Evolutionary conservation across 2,888 invertebrate genomes (phyloP), one percentile per base, ranked within the genome.

Genomic region (Rhimphoctona megacephalus): DNA sequence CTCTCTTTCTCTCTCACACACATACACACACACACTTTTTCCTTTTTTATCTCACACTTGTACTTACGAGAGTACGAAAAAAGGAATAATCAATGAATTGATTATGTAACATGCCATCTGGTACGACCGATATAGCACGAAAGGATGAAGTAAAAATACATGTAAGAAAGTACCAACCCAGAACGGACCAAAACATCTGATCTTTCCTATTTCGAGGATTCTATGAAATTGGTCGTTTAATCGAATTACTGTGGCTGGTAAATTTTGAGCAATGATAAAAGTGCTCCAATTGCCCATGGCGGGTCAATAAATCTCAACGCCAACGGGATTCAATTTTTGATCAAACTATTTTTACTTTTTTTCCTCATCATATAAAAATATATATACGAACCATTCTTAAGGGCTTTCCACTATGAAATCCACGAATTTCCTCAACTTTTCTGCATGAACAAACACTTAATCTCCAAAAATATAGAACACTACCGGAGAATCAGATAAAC

Each of bases 81-180:
- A 85, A 74, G 67, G 73, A 76, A 85, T 81, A 74, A 85, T 78
- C 73, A 82, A 85, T 78, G 39, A 78, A 79, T 85, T 79, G 81
- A 78, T 78, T 79, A 61, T 52, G 77, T 54, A 78, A 77, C 36
- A 67, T 39, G 36, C 36, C 33, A 57, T 49, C 43, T 39, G 70
- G 52, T 54, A 66, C 66, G 85, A 77, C 77, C 66, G 39, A 9
- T n/a, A n/a, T 30, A 39, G 54, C 57, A 43, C 66, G 43, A 17
- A 70, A 69, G 46, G 43, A 69, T 25, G 46, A 11, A n/a, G 14
- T 67, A 0, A 36, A 67, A 22, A 69, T 46, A n/a, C 66, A 36
- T 76, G 52, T 25, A 57, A 33, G 22, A 57, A 17, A 19, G 8
- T 30, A 14, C 17, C 6, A 5, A 14, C 17, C 17, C 57, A 17